phyloP scores from a whole-genome alignment of 2,113 vertebrate species.

The Stegastes partitus region DNA sequence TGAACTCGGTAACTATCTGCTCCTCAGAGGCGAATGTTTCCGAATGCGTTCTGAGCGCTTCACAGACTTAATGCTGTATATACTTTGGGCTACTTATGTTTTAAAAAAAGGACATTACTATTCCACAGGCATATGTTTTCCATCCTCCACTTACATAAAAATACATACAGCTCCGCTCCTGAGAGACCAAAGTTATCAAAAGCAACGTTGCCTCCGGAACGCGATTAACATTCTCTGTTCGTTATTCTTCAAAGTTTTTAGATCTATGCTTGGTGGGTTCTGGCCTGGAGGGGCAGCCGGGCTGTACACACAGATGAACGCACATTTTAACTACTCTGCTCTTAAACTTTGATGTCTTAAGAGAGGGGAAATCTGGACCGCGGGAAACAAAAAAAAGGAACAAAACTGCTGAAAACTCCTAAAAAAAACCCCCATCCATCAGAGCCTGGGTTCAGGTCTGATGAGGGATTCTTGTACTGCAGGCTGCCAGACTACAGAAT shows the following conservation, averaged over 20 bases:
- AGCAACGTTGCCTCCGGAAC: conserved; percentile 57
- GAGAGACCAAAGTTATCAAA: conserved; percentile 60
- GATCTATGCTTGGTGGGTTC: conserved; percentile 38
- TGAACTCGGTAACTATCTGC: conserved; percentile 1
- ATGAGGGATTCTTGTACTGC: not conserved
- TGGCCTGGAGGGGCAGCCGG: conserved; percentile 45
- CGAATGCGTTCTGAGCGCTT: conserved; percentile 13
- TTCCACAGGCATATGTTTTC: conserved; percentile 49
- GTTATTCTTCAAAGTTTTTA: conserved; percentile 65
- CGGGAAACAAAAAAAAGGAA: conserved; percentile 8
- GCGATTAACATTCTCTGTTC: conserved; percentile 70
- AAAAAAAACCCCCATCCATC: conserved; percentile 9
- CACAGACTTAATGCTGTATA: conserved; percentile 20
- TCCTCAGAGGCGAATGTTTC: not conserved
- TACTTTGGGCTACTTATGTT: conserved; percentile 20
- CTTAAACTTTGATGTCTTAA: conserved; percentile 51
- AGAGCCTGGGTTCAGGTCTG: not conserved
- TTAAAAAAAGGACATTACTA: conserved; percentile 39
- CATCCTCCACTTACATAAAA: conserved; percentile 44
- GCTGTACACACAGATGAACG: conserved; percentile 19
- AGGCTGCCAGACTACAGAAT: not conserved
- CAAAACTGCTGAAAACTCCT: conserved; percentile 18
- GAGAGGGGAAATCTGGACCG: conserved; percentile 25
- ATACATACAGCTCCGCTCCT: conserved; percentile 47
- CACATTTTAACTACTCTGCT: conserved; percentile 13